Conservation (phyloP, 2,113 vertebrate genomes). For the Asarcornis scutulata region DNA sequence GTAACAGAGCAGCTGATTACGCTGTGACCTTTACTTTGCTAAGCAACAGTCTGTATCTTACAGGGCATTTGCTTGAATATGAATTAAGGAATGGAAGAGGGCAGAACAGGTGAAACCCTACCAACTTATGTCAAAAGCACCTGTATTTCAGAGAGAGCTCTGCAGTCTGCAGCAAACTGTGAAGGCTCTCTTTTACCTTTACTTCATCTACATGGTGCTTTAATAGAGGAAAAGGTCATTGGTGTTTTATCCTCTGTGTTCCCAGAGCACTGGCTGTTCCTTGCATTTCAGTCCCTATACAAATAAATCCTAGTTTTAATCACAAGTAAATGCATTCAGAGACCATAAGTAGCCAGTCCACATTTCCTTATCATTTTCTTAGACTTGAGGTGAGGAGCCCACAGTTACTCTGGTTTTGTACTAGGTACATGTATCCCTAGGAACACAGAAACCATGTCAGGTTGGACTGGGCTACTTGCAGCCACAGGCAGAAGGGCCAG, state of each 20-base stretch:
- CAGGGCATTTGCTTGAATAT: neutral
- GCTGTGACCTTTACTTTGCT: neutral
- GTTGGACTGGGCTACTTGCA: no score
- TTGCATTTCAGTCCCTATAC: neutral
- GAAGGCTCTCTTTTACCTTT: neutral
- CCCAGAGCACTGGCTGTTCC: neutral
- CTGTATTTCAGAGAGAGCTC: neutral
- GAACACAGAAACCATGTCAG: neutral
- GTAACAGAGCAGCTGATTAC: neutral
- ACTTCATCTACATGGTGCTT: neutral
- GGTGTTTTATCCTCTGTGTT: neutral
- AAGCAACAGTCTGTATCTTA: neutral
- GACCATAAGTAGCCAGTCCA: neutral
- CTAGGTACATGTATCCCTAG: fast-evolving
- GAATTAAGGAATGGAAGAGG: neutral
- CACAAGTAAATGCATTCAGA: neutral
- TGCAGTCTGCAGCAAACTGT: neutral
- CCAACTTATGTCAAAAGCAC: neutral
- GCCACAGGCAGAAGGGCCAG: neutral
- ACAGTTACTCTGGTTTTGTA: neutral
- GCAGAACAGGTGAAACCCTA: neutral
- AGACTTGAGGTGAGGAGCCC: neutral
- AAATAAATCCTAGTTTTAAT: neutral
- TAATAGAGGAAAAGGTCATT: neutral
- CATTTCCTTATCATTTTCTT: neutral